Evolutionary conservation across 2,888 invertebrate genomes (phyloP).

Genomic region (Peribatodes rhomboidaria): DNA sequence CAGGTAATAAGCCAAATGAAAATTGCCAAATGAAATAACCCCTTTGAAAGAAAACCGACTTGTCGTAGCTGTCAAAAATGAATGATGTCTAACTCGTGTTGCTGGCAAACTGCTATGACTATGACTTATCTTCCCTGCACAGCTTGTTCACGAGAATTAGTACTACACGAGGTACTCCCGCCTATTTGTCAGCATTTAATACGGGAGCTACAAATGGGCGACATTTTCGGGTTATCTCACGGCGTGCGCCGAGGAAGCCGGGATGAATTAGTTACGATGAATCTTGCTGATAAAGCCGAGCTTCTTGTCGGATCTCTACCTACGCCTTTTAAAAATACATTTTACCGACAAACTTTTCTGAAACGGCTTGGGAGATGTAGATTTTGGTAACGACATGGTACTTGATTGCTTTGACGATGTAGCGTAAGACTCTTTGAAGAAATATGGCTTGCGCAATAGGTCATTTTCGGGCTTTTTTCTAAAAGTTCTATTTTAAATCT

Average conservation of each 20-base stretch:
- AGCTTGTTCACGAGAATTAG: neutral
- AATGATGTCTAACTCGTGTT: too few species aligned
- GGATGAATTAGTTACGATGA: constrained; percentile 41
- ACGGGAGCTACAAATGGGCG: constrained; percentile 35
- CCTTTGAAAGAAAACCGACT: too few species aligned
- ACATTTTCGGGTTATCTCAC: constrained; percentile 45
- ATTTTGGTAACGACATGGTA: constrained; percentile 9
- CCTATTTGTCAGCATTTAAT: constrained; percentile 41
- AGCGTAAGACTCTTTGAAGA: neutral
- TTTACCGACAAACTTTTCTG: neutral
- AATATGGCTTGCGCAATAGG: neutral
- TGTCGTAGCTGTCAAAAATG: too few species aligned
- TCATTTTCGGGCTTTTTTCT: neutral
- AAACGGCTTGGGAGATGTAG: neutral
- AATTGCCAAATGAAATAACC: too few species aligned
- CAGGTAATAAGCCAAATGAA: too few species aligned
- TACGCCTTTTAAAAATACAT: constrained; percentile 15
- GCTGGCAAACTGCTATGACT: too few species aligned
- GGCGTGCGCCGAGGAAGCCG: constrained; percentile 18
- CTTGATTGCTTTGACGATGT: neutral
- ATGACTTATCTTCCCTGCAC: neutral
- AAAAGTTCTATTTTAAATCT: neutral
- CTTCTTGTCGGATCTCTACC: constrained; percentile 4
- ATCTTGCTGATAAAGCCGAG: constrained; percentile 32
- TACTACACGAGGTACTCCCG: neutral